Conservation (phyloP, 2,888 invertebrate species). For the Torymus tubicola region DNA sequence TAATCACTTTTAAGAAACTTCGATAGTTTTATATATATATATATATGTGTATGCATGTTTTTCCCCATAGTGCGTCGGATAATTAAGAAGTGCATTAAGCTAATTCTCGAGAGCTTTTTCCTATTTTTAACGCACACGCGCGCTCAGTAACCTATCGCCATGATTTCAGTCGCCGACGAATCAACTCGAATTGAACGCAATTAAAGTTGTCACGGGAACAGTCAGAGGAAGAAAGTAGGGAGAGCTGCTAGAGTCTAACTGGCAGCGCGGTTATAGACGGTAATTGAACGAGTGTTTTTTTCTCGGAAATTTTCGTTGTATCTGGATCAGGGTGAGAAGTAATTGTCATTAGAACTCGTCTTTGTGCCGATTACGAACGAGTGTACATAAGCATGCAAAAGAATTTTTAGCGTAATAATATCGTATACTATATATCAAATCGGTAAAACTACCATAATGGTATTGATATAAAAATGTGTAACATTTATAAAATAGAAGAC, state of each 20-base stretch:
- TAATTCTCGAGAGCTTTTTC: slow-evolving; percentile 10
- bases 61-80: neutral
- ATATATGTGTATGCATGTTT: no score
- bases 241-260: neutral
- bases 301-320: neutral
- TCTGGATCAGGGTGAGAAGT: no score
- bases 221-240: neutral
- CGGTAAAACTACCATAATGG: no score
- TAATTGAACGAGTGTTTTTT: slow-evolving; percentile 9
- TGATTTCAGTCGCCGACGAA: slow-evolving; percentile 68
- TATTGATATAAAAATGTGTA: no score
- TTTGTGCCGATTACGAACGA: no score
- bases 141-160: slow-evolving; percentile 29
- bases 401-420: no score
- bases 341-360: no score
- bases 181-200: slow-evolving; percentile 71
- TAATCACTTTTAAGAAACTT: no score
- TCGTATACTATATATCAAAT: no score
- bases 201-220: slow-evolving; percentile 59
- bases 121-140: neutral
- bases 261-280: neutral
- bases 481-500: no score
- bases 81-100: slow-evolving; percentile 17
- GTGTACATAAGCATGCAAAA: no score
- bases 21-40: no score